Evolutionary conservation across 1,140 invertebrate species (phyloP).

Genomic region (Ptiloglossa arizonensis): DNA sequence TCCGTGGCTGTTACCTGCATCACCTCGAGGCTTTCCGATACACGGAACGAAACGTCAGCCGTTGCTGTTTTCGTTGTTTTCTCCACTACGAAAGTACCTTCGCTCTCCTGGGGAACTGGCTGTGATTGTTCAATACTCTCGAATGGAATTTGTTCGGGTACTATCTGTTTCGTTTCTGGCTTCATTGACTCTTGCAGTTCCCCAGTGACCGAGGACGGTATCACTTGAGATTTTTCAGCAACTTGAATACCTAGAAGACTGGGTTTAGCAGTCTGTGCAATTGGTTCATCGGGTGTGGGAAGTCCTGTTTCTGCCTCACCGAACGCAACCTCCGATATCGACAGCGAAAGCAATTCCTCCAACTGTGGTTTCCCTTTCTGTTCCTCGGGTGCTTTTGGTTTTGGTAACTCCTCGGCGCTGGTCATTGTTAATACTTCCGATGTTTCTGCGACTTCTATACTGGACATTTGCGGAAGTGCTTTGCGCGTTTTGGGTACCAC

Average conservation of each 20-base stretch:
- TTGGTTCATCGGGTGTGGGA: conserved; percentile 58
- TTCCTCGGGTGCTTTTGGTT: conserved; percentile 57
- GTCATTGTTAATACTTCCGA: conserved; percentile 68
- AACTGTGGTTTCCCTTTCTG: conserved; percentile 66
- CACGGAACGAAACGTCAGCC: conserved; percentile 70
- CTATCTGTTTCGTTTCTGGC: conserved; percentile 62
- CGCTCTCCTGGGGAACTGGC: conserved; percentile 72
- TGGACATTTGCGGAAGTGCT: conserved; percentile 64
- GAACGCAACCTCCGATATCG: conserved; percentile 69
- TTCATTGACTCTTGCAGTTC: conserved; percentile 53
- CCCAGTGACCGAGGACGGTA: conserved; percentile 67
- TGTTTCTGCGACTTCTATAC: conserved; percentile 70
- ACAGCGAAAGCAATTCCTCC: conserved; percentile 68
- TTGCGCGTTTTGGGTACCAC: conserved; percentile 60
- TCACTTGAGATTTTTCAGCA: conserved; percentile 69
- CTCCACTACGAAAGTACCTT: conserved; percentile 59
- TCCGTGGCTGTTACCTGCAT: conserved; percentile 74
- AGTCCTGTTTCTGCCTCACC: conserved; percentile 69
- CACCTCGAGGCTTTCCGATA: conserved; percentile 71
- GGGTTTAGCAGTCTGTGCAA: conserved; percentile 66
- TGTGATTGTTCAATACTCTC: conserved; percentile 71
- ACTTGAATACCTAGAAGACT: conserved; percentile 66
- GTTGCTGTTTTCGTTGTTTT: conserved; percentile 53
- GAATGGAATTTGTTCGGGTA: conserved; percentile 71
- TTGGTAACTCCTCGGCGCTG: conserved; percentile 61